Conservation (phyloP, 1,140 invertebrate species). For the Pentalonia nigronervosa region DNA sequence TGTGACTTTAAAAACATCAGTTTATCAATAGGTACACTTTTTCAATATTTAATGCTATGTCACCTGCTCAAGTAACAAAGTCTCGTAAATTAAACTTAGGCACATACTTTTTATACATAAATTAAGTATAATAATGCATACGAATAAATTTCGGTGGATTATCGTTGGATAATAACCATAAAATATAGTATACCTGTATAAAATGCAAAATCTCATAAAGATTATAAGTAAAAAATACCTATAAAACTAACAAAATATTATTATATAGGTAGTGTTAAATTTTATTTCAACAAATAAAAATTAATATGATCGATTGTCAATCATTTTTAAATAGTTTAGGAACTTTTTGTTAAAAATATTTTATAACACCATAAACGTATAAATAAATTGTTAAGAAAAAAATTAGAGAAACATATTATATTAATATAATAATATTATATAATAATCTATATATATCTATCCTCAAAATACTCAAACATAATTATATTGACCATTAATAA, state of each 20-base stretch:
- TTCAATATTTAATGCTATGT: neutral
- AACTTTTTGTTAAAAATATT: neutral
- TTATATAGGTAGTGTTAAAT: neutral
- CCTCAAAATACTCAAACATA: too few species aligned
- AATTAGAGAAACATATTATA: neutral
- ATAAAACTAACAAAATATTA: neutral
- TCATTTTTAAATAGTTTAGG: neutral
- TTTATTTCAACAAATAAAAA: neutral
- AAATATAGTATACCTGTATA: neutral
- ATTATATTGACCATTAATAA: too few species aligned
- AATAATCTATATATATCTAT: too few species aligned
- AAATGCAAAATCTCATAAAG: neutral
- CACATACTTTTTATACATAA: neutral
- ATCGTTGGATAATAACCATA: neutral
- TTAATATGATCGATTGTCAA: neutral
- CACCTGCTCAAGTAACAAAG: neutral
- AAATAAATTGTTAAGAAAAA: neutral
- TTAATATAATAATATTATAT: too few species aligned
- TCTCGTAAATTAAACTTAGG: neutral
- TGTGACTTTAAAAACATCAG: neutral
- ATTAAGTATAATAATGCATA: neutral
- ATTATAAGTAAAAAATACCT: neutral
- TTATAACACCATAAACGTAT: neutral
- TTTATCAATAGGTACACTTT: neutral
- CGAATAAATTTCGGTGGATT: neutral